Percentiles rank a stretch among this genome's conserved stretches.
These are phyloP conservation scores for Dicranocentrus wangi DNA, from an alignment of 2,888 invertebrate genomes.

Conservation along the genomic window DNA sequence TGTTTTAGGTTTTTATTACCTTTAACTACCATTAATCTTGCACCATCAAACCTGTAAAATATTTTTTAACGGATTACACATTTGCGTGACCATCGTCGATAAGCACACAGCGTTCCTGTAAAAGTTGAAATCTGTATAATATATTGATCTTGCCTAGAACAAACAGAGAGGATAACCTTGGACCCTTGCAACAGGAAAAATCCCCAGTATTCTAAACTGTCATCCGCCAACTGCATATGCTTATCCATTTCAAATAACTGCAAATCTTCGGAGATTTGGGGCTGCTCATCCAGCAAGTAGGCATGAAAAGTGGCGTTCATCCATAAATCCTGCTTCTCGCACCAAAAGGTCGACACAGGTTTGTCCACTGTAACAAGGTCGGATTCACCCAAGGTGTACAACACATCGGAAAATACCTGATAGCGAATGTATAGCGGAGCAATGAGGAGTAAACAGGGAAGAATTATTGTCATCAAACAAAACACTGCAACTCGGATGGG, in stretches of 20 bases:
- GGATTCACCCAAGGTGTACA: slow-evolving; percentile 86
- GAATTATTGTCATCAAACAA: slow-evolving; percentile 83
- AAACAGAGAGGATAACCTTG: slow-evolving; percentile 84
- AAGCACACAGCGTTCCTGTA: too few relatives aligned
- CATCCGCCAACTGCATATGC: slow-evolving; percentile 87
- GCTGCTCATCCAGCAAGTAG: slow-evolving; percentile 83
- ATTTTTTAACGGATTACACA: too few relatives aligned
- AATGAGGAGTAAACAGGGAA: slow-evolving; percentile 84
- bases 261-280: slow-evolving; percentile 81
- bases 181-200: slow-evolving; percentile 88
- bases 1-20: slow-evolving; percentile 85
- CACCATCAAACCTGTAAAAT: slow-evolving; percentile 78
- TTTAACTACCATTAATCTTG: slow-evolving; percentile 86
- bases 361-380: slow-evolving; percentile 88
- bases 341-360: slow-evolving; percentile 88
- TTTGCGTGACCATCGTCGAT: too few relatives aligned
- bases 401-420: slow-evolving; percentile 84
- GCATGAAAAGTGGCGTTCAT: slow-evolving; percentile 84
- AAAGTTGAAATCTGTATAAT: too few relatives aligned
- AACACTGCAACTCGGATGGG: slow-evolving; percentile 85
- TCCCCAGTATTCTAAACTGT: slow-evolving; percentile 91
- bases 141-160: slow-evolving; percentile 81
- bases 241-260: slow-evolving; percentile 87
- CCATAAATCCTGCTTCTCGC: slow-evolving; percentile 83
- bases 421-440: slow-evolving; percentile 86